Conservation (phyloP, 2,888 invertebrate species). For the Orthosia incerta region DNA sequence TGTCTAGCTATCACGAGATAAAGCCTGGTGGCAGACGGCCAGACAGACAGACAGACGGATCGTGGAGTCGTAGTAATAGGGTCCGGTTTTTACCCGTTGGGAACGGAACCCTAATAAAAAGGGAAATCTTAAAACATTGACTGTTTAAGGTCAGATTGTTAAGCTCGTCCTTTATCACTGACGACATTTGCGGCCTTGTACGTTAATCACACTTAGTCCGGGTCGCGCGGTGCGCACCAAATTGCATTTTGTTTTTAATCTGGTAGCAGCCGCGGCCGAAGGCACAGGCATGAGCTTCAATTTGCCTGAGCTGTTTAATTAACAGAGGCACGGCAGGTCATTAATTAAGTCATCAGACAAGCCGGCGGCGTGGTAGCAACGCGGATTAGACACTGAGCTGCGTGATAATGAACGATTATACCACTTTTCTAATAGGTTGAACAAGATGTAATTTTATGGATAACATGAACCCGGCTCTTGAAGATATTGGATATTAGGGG, state of each 20-base stretch:
- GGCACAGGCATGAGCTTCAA: conserved; percentile 84
- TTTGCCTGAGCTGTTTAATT: conserved; percentile 89
- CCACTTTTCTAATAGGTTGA: conserved; percentile 66
- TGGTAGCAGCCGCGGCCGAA: conserved; percentile 80
- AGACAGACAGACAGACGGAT: too few species aligned
- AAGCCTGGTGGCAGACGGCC: too few species aligned
- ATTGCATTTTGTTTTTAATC: conserved; percentile 89
- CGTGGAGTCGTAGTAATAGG: too few species aligned
- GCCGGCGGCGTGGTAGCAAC: conserved; percentile 78
- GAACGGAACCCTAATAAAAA: too few species aligned
- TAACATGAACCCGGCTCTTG: conserved; percentile 36
- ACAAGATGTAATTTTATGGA: conserved; percentile 57
- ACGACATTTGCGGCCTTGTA: conserved; percentile 61
- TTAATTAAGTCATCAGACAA: conserved; percentile 90
- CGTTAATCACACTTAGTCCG: conserved; percentile 72
- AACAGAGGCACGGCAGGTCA: conserved; percentile 88
- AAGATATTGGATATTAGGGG: background rate
- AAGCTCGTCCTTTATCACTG: conserved; percentile 19
- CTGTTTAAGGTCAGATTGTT: background rate
- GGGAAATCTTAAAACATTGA: background rate
- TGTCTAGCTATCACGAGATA: too few species aligned
- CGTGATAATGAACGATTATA: conserved; percentile 83
- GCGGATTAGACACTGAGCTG: conserved; percentile 83
- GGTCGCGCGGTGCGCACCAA: conserved; percentile 75
- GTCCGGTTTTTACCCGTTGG: background rate